A percentile compares a stretch with the other conserved stretches of the same genome.
phyloP scores from a whole-genome alignment of 1,140 invertebrate genomes.

The Andrena cerasifolii region DNA sequence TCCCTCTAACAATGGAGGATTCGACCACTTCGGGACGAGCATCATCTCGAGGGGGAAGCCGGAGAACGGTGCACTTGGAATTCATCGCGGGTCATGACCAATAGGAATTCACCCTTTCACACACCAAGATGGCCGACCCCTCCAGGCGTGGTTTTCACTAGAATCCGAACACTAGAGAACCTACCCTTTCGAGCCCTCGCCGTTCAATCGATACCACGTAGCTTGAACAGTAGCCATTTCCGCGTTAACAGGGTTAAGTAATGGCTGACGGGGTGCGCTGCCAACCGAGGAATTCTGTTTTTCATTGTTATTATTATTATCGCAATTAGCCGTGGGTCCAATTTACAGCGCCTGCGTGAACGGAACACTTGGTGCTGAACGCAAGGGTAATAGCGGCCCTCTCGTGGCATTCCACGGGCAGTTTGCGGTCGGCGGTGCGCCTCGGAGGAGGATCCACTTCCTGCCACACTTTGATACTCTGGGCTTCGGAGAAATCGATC shows the following conservation, averaged over 20 bases:
- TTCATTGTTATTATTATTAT: no score
- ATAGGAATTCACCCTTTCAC: constrained; percentile 52
- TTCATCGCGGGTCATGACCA: constrained; percentile 38
- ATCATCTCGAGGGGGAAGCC: constrained; percentile 17
- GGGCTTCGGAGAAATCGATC: neutral
- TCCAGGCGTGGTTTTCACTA: constrained; percentile 67
- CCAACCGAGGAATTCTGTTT: neutral
- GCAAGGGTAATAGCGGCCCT: neutral
- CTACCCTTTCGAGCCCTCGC: constrained; percentile 26
- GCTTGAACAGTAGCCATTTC: constrained; percentile 31
- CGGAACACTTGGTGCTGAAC: neutral
- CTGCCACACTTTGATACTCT: constrained; percentile 3
- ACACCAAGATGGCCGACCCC: constrained; percentile 64
- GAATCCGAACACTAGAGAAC: no score
- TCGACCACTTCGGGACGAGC: neutral
- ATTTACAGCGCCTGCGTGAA: neutral
- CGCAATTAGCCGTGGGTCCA: no score
- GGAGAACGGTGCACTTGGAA: constrained; percentile 34
- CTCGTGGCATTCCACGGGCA: neutral
- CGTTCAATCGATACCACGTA: constrained; percentile 38
- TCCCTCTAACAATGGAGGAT: neutral
- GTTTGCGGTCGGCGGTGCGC: constrained; percentile 8
- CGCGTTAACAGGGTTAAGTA: neutral
- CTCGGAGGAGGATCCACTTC: neutral
- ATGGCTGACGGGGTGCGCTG: neutral